Conservation (phyloP, 2,797 vertebrate species). For the Lepus oiostolus region DNA sequence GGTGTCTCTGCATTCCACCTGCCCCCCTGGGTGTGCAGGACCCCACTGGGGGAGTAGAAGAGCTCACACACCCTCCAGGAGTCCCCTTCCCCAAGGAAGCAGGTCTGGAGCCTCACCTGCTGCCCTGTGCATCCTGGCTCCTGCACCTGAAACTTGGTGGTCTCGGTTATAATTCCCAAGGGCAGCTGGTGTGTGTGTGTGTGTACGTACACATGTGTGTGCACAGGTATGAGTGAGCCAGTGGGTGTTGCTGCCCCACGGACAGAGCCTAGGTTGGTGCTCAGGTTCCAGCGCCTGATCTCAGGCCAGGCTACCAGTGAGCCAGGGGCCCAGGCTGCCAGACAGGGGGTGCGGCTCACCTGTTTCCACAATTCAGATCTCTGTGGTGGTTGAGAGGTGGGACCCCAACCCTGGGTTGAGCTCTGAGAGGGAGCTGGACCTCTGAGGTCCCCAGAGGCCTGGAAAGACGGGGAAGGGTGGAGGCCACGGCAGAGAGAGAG, state of each 20-base stretch:
- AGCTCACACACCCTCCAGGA: background rate
- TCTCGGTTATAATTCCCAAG: background rate
- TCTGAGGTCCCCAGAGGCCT: background rate
- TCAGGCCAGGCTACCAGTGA: background rate
- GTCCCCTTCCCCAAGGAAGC: background rate
- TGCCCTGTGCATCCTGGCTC: background rate
- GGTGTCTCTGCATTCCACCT: background rate
- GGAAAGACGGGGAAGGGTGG: background rate
- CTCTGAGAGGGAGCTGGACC: background rate
- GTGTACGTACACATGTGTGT: background rate
- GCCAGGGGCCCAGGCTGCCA: background rate
- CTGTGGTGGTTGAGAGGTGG: background rate
- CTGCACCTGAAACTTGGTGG: background rate
- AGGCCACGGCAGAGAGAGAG: background rate
- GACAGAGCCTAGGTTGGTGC: background rate
- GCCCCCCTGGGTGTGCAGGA: accelerated
- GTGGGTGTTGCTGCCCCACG: background rate
- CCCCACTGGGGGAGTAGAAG: background rate
- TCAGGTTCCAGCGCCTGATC: background rate
- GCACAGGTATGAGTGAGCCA: background rate
- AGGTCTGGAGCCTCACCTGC: accelerated
- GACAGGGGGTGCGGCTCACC: background rate
- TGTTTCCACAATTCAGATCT: background rate
- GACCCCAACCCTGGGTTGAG: background rate
- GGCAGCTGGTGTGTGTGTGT: background rate